Evolutionary conservation across 2,797 vertebrate genomes (phyloP).

Genomic region (Acanthornis magna): DNA sequence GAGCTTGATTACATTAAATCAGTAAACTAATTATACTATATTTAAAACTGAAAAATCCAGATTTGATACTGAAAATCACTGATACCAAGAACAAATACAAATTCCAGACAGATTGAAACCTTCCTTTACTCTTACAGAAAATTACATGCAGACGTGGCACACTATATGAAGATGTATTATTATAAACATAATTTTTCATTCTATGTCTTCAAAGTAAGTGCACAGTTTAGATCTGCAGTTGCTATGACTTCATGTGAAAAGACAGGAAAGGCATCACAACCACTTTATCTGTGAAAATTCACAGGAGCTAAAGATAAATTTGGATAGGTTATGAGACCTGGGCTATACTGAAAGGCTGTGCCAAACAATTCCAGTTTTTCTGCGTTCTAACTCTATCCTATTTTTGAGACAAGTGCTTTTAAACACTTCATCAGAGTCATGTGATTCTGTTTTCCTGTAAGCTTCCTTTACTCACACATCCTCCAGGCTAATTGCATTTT

Average conservation of each 20-base stretch:
- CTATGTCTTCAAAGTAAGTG: background rate
- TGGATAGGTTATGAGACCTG: background rate
- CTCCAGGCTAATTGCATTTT: conserved; percentile 61
- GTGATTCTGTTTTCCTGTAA: conserved; percentile 44
- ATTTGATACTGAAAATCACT: background rate
- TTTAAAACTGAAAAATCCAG: background rate
- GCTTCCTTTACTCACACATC: conserved; percentile 59
- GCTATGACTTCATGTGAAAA: background rate
- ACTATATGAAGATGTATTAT: background rate
- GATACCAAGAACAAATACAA: background rate
- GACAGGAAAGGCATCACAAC: background rate
- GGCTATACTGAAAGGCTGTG: background rate
- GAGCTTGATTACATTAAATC: background rate
- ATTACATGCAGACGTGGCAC: too few species aligned
- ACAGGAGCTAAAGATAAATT: background rate
- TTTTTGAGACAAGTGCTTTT: conserved; percentile 30
- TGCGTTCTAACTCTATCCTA: background rate
- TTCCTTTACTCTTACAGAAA: background rate
- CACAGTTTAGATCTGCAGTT: background rate
- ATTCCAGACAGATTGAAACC: background rate
- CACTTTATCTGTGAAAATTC: background rate
- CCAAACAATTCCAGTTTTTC: background rate
- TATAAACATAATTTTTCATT: background rate
- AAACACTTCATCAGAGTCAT: background rate
- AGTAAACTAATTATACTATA: background rate